These are phyloP conservation scores for Syndactyla subalaris DNA, from an alignment of 2,797 vertebrate genomes.

Conservation along the genomic window DNA sequence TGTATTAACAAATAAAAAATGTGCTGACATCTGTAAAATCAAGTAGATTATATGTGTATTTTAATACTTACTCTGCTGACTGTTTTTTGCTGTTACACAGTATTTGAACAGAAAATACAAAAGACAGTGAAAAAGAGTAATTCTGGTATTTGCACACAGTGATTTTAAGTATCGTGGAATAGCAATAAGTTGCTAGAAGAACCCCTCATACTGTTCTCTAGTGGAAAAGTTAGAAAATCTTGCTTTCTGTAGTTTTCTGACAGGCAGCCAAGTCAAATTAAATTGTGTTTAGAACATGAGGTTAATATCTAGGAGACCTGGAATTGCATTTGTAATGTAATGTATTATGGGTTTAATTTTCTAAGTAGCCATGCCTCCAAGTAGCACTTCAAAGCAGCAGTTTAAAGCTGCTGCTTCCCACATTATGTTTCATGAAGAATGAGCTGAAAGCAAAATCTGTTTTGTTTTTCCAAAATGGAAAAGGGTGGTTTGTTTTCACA, in stretches of 20 bases:
- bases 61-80: constrained; percentile 32
- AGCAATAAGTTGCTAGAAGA: background rate
- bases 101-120: constrained; percentile 56
- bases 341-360: constrained; percentile 52
- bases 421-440: background rate
- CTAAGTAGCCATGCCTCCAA: constrained; percentile 32
- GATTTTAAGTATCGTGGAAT: background rate
- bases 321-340: constrained; percentile 9
- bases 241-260: constrained; percentile 24
- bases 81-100: constrained; percentile 45
- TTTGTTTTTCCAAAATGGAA: background rate
- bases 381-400: constrained; percentile 17
- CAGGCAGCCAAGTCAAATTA: constrained; percentile 32
- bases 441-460: background rate
- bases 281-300: constrained; percentile 41
- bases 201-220: background rate
- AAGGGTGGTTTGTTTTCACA: background rate
- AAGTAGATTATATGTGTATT: constrained; percentile 50
- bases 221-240: constrained; percentile 13
- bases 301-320: constrained; percentile 50
- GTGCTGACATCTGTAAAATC: constrained; percentile 56
- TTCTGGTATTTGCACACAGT: constrained; percentile 23
- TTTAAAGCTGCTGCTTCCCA: background rate
- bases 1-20: constrained; percentile 51
- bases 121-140: constrained; percentile 18